Conservation (phyloP, 2,113 vertebrate species). For the Neotragus pygmaeus region DNA sequence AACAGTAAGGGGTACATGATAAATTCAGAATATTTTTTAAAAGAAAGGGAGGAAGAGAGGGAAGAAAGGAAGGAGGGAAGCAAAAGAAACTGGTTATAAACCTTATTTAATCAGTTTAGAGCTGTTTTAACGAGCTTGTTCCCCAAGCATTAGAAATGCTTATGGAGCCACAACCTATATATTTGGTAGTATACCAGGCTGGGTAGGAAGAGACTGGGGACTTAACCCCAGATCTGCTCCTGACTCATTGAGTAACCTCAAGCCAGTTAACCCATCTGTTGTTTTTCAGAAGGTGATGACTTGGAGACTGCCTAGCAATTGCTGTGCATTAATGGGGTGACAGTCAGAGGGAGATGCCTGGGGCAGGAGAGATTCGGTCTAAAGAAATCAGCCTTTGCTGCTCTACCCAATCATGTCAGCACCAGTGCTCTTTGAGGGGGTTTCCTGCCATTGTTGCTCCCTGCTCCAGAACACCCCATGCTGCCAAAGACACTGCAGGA, state of each 20-base stretch:
- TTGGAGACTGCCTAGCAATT: constrained; percentile 40
- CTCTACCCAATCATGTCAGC: constrained; percentile 21
- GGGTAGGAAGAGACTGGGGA: neutral
- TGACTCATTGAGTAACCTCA: constrained; percentile 36
- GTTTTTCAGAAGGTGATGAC: constrained; percentile 49
- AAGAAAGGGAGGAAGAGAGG: neutral
- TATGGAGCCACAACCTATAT: neutral
- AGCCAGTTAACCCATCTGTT: constrained; percentile 57
- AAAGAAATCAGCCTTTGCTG: constrained; percentile 40
- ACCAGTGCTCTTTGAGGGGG: constrained; percentile 4
- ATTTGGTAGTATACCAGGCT: neutral
- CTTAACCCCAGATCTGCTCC: constrained; percentile 24
- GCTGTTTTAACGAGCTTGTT: constrained; percentile 32
- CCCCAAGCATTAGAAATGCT: constrained; percentile 15
- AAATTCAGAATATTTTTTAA: neutral
- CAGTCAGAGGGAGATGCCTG: constrained; percentile 36
- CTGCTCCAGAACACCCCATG: neutral
- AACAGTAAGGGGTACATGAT: neutral
- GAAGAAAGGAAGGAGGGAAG: no score
- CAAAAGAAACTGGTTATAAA: neutral
- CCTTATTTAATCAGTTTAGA: constrained; percentile 2
- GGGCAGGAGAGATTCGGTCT: constrained; percentile 15
- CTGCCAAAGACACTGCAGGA: constrained; percentile 18
- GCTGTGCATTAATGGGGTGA: constrained; percentile 43
- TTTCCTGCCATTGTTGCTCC: neutral